These are phyloP conservation scores for Drosophila emarginata DNA, from an alignment of 2,888 invertebrate genomes.

Conservation along the genomic window DNA sequence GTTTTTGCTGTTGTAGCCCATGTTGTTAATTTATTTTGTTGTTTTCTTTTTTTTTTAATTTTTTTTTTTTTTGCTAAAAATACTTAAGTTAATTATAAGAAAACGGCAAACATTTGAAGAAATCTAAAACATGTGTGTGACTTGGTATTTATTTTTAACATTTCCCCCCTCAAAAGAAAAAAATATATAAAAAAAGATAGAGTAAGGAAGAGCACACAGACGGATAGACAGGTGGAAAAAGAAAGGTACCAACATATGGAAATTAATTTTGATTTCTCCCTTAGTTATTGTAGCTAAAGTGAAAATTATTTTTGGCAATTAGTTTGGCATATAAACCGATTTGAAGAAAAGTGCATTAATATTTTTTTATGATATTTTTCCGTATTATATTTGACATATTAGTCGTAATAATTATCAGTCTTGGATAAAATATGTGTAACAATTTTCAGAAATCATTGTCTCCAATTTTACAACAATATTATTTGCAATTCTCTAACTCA, in stretches of 20 bases:
- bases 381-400: too few species aligned
- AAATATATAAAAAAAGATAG: not conserved
- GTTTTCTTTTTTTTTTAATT: slow-evolving; percentile 17
- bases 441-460: too few species aligned
- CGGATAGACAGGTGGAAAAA: not conserved
- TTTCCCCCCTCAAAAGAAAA: slow-evolving; percentile 16
- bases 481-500: too few species aligned
- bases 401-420: too few species aligned
- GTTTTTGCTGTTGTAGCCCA: slow-evolving; percentile 15
- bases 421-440: too few species aligned
- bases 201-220: not conserved
- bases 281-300: slow-evolving; percentile 25
- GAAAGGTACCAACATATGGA: not conserved
- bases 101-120: slow-evolving; percentile 48
- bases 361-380: too few species aligned
- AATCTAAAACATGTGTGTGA: slow-evolving; percentile 75
- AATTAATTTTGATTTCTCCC: not conserved
- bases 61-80: slow-evolving; percentile 64
- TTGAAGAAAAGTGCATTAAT: not conserved
- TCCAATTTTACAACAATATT: too few species aligned
- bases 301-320: slow-evolving; percentile 28
- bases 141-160: slow-evolving; percentile 73
- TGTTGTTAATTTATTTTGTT: slow-evolving; percentile 16
- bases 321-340: slow-evolving; percentile 32
- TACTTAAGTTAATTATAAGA: slow-evolving; percentile 75